These are phyloP conservation scores for Lepilemur septentrionalis DNA, from an alignment of 2,797 vertebrate genomes.

Conservation along the genomic window DNA sequence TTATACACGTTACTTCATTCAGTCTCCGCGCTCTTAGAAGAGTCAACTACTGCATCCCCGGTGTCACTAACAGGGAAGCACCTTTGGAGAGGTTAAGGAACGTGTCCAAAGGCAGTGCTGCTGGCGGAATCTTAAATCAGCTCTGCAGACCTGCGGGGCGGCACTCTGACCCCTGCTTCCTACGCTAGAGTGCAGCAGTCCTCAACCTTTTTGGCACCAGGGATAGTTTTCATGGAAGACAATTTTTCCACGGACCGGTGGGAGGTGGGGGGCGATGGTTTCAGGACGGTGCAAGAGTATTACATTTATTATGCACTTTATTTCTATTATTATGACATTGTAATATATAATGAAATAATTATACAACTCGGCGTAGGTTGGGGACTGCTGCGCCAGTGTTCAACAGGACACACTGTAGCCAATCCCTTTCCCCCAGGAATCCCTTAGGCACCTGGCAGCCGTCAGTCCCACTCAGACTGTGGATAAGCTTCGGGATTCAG, in stretches of 20 bases:
- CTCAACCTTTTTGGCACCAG: too few species aligned
- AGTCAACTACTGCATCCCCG: fast-evolving
- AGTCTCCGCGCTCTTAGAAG: neutral
- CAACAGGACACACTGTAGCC: neutral
- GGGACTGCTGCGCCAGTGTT: too few species aligned
- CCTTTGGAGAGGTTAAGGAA: neutral
- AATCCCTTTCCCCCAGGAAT: neutral
- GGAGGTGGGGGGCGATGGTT: too few species aligned
- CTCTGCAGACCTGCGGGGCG: neutral
- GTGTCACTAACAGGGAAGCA: neutral
- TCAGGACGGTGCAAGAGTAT: too few species aligned
- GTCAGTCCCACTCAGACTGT: neutral
- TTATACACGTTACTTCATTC: neutral
- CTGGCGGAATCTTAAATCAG: neutral
- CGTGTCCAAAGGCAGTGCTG: neutral
- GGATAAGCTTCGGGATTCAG: neutral
- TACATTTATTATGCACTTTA: too few species aligned
- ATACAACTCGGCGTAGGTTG: too few species aligned
- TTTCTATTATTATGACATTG: too few species aligned
- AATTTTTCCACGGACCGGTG: too few species aligned
- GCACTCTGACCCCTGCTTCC: neutral
- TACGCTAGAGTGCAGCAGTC: neutral
- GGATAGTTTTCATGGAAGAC: too few species aligned
- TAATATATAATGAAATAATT: too few species aligned
- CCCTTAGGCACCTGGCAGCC: neutral